Base-by-base conservation (phyloP, 2,797 vertebrate species). In the Morus bassanus region DNA sequence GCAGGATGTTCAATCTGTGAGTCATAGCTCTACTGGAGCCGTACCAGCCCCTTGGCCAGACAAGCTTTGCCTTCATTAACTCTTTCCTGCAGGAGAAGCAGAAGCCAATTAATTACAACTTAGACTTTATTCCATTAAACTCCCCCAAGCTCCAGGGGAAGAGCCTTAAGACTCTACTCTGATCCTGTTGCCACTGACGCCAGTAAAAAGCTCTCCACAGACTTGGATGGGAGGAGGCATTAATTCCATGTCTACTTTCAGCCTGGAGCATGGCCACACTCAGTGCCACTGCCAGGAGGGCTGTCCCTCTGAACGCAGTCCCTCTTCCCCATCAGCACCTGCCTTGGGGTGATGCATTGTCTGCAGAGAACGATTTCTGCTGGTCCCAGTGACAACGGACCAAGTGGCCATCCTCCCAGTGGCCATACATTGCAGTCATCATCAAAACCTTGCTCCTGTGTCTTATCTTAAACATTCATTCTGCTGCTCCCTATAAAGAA, bases 11-110 rank as follows among this genome's bases (percentile, higher is more conserved):
- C 85, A 6, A 48, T 14, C 64, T 59, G 35, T 97, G 96, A 96
- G 80, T 95, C 96, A 96, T 11, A 45, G 85, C 74, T 76, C 89
- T 23, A 5, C 76, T 86, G 91, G 94, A 96, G 89, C 41, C 9
- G 0, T 24, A 86, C 54, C 88, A 93, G 80, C 81, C 93, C 91
- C 86, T 91, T 41, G 86, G 91, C 89, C 95, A 95, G 96, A 96
- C 95, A 74, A 91, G 94, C 72, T 92, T 85, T 93, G 72, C 93
- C 84, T 95, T 96, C 95, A 95, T 96, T 97, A 96, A 97, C 96
- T 95, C 96, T 95, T 97, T 96, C 96, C 91, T 96, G 90, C 65
- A 96, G 94, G 91, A 96, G 94, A 94, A 10, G 10, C 67, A 91
- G 88, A 94, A 95, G 80, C 86, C 64, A 93, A 94, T 93, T 96